Percentiles rank a stretch among this genome's conserved stretches.
Evolutionary conservation across 2,113 vertebrate species (phyloP).

Genomic region (Dicentrarchus labrax): DNA sequence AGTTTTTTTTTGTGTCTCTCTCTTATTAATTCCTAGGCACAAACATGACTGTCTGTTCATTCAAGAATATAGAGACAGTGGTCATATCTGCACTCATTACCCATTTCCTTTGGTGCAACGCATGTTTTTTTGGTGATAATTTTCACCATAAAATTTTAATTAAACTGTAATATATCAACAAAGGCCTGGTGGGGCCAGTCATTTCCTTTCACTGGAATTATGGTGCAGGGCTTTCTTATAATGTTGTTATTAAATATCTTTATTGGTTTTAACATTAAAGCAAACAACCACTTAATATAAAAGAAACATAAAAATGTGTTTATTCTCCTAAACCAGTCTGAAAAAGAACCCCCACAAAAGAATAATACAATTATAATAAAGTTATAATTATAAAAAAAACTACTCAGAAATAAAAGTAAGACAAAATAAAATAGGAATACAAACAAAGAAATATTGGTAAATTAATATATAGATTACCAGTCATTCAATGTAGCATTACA

Average conservation of each 20-base stretch:
- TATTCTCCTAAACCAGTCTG: not conserved
- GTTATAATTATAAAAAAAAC: not conserved
- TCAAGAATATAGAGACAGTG: not conserved
- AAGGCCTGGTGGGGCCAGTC: slow-evolving; percentile 12
- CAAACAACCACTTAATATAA: not conserved
- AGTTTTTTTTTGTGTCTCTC: not conserved
- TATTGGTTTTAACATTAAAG: slow-evolving; percentile 21
- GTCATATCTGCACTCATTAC: not conserved
- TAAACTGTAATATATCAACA: slow-evolving; percentile 35
- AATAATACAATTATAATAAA: not conserved
- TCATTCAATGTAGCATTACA: not conserved
- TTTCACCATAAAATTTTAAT: slow-evolving; percentile 19
- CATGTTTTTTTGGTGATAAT: slow-evolving; percentile 19
- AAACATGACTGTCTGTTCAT: not conserved
- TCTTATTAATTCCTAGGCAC: not conserved
- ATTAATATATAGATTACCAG: not conserved
- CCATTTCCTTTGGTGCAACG: not conserved
- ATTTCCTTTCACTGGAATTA: not conserved
- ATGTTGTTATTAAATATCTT: not conserved
- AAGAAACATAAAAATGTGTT: not conserved
- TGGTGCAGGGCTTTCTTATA: not conserved
- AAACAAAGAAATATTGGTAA: not conserved
- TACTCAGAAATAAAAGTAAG: not conserved
- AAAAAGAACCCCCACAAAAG: not conserved
- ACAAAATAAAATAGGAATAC: not conserved